A percentile compares a stretch with the other conserved stretches of the same genome.
Conservation (phyloP, 2,797 vertebrate species). For the Tarsius wallacei region DNA sequence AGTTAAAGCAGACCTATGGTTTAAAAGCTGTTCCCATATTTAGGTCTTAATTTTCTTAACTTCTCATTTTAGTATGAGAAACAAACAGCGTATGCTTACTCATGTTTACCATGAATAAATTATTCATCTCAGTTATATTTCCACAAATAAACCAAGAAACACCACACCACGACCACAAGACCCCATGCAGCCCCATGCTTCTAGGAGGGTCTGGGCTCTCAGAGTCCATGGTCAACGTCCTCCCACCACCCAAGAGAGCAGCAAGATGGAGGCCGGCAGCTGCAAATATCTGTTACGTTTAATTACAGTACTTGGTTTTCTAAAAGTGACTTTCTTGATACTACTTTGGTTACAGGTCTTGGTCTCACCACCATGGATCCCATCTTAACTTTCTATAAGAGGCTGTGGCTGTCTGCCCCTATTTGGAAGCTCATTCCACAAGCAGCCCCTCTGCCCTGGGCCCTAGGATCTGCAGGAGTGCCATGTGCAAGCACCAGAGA, state of each 20-base stretch:
- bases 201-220: too few species aligned
- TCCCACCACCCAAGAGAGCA: too few species aligned
- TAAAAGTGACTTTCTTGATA: conserved; percentile 21
- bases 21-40: neutral
- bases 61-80: neutral
- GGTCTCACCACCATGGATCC: neutral
- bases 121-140: conserved; percentile 52
- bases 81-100: neutral
- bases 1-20: neutral
- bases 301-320: conserved; percentile 13
- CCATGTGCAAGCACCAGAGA: neutral
- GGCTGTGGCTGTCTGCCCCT: neutral
- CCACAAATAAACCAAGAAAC: neutral
- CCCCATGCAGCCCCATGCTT: accelerated
- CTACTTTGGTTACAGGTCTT: neutral
- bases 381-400: conserved; percentile 39
- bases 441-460: neutral
- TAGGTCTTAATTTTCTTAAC: conserved; percentile 2
- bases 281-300: neutral
- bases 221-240: too few species aligned
- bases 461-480: neutral
- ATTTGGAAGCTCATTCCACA: neutral
- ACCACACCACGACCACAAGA: neutral
- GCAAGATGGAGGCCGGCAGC: neutral
- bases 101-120: neutral